Conservation (phyloP, 2,888 invertebrate genomes). For the Hedya salicella region DNA sequence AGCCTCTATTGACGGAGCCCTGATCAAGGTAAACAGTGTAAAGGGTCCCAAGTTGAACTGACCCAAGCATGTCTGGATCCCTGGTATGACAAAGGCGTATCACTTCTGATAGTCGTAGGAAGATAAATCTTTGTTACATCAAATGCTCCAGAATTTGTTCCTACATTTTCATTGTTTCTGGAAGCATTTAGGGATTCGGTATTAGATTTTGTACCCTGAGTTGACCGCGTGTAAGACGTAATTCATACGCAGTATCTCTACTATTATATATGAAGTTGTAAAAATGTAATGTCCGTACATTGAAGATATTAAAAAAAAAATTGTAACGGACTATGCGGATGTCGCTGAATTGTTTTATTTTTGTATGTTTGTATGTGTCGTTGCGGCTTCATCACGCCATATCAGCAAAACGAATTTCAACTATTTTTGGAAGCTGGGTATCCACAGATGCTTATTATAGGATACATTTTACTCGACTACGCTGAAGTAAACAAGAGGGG, state of each 20-base stretch:
- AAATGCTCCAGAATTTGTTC: not conserved
- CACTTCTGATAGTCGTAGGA: not conserved
- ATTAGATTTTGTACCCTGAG: not conserved
- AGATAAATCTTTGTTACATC: not conserved
- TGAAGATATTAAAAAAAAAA: no score
- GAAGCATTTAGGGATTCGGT: not conserved
- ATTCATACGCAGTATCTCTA: not conserved
- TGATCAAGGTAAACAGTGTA: constrained; percentile 23
- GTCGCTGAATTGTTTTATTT: no score
- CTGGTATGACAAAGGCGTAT: not conserved
- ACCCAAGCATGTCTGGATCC: not conserved
- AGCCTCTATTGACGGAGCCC: constrained; percentile 25
- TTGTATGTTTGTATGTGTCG: no score
- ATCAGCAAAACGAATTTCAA: no score
- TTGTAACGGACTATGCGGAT: no score
- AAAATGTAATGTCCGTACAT: no score
- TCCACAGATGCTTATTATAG: no score
- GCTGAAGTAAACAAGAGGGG: no score
- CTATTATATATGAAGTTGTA: no score
- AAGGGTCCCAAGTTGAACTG: not conserved
- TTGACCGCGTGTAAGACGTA: not conserved
- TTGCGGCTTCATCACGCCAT: no score
- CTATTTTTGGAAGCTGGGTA: no score
- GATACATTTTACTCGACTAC: no score
- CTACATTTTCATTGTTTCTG: not conserved